Base-by-base conservation (phyloP, 2,797 vertebrate genomes). In the Eulemur coronatus region DNA sequence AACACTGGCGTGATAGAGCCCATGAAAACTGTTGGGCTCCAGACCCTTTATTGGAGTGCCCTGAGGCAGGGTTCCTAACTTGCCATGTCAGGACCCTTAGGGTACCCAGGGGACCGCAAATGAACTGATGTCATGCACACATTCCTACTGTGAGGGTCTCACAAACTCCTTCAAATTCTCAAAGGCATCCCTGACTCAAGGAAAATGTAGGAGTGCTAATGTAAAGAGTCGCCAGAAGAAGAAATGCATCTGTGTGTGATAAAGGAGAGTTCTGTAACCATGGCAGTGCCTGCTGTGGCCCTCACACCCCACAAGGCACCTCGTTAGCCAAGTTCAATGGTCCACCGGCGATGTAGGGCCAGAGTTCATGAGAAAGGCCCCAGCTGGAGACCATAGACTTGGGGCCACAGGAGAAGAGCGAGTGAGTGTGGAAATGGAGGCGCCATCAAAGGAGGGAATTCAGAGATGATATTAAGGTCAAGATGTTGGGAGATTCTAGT, bases 11-110 rank as follows among this genome's bases (percentile, higher is more conserved):
- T 24, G 59, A 46, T 24, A 10, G 46, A 59, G 28, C 20, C 14
- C 13, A 33, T 38, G 9, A 12, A 2, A 12, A n/a, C 4, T 4
- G 52, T 2, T 20, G 26, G 22, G 7, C 22, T 28, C 3, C 1
- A 38, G 43, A 28, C 6, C 7, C 26, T 26, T 48, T 38, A 50
- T 20, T 38, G 28, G 2, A 5, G 24, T 95, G 24, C 33, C 7
- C 10, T 22, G 57, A 22, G 35, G 38, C 52, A 78, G 22, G 17
- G 67, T 11, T 26, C 12, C n/a, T 28, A 20, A 7, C 33, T 69
- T 14, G 3, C 22, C 43, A 2, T 4, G 2, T 59, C 9, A 20
- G 18, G 61, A 26, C 7, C 20, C 14, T 33, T n/a, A 24, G 18
- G 50, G n/a, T 14, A 13, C 26, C 11, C n/a, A 24, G 30, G 33